Evolutionary conservation across 2,888 invertebrate genomes (phyloP), one percentile per base, ranked within the genome.

Genomic region (Exephanes ischioxanthus): DNA sequence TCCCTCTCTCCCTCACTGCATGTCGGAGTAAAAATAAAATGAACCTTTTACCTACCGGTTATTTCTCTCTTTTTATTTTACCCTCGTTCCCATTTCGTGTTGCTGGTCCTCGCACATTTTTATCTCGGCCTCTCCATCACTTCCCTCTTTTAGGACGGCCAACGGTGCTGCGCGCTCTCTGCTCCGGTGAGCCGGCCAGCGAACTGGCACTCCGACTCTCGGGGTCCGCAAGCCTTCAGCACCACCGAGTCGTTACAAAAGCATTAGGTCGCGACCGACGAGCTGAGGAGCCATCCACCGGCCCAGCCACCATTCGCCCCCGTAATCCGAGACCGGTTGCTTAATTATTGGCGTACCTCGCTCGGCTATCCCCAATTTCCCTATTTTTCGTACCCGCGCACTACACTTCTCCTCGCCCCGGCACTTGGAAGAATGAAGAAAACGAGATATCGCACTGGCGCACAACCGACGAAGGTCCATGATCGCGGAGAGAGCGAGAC

Each of bases 391-490:
- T 48, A 16, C 16, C 26, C n/a, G 33, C 58, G 73, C 68, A 37
- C 48, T 80, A 75, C 51, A 30, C 71, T 55, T 16, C 58, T 30
- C 26, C 58, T 51, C 26, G 16, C 26, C 9, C 63, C 61, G 71
- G 79, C 77, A 73, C 83, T 80, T 68, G 48, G 63, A 33, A 45
- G 78, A 70, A 83, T 83, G 83, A 83, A 80, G 83, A 78, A 86
- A 86, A 80, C 83, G 86, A 73, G 80, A 86, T 80, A 83, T 83
- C 80, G 70, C 83, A 68, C 63, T 63, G 66, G 83, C 67, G 86
- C 80, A 67, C 72, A 77, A 71, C 67, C 73, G 53, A 73, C 83
- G 66, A 63, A 82, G 78, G 63, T 53, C 78, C 68, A 26, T 30
- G 79, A 30, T 58, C 19, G 78, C 33, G 33, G 51, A 45, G 80